Conservation (phyloP, 2,113 vertebrate species). For the Phasianus colchicus region DNA sequence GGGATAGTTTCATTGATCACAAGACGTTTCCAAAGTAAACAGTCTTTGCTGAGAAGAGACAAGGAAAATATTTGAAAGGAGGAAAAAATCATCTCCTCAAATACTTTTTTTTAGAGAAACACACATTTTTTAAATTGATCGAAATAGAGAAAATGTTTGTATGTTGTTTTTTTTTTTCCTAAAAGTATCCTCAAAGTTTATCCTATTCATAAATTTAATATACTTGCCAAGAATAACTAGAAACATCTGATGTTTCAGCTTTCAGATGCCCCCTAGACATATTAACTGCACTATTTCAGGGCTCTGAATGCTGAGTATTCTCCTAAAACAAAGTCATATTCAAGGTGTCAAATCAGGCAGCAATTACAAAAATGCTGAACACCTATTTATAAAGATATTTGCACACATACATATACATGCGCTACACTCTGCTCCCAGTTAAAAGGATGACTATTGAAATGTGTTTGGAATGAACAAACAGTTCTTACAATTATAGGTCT, state of each 20-base stretch:
- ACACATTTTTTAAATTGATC: neutral
- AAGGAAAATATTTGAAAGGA: neutral
- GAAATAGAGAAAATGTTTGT: neutral
- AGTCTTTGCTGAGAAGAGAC: neutral
- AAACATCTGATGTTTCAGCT: neutral
- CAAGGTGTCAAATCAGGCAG: neutral
- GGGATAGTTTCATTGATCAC: neutral
- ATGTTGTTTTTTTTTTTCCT: neutral
- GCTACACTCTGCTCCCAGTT: neutral
- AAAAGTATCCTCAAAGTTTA: neutral
- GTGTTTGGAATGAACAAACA: fast-evolving
- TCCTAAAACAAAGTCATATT: neutral
- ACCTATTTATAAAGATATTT: neutral
- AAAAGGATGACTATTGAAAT: neutral
- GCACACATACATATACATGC: neutral
- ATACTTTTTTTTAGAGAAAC: neutral
- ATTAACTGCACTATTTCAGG: neutral
- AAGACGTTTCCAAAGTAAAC: neutral
- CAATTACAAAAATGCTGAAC: neutral
- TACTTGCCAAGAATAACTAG: neutral
- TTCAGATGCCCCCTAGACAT: neutral
- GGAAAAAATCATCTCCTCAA: neutral
- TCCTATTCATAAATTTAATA: neutral
- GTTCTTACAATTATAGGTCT: neutral
- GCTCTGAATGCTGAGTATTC: neutral